phyloP scores from a whole-genome alignment of 2,113 vertebrate species.

The Telmatochromis sp. region DNA sequence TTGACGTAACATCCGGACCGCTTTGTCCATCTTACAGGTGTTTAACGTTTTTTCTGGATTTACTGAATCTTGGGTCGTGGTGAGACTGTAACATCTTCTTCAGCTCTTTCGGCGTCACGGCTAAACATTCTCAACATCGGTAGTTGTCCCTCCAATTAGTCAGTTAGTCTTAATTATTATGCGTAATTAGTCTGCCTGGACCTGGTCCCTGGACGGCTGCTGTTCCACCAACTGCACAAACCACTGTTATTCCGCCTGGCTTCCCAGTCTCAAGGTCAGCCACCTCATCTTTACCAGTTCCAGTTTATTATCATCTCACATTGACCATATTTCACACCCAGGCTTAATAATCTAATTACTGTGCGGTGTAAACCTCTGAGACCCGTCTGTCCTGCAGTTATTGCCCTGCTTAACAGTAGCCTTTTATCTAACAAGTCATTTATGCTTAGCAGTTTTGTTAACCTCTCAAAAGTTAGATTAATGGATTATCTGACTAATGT shows the following conservation, averaged over 20 bases:
- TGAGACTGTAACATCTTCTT: neutral
- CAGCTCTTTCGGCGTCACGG: accelerated
- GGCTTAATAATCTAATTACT: neutral
- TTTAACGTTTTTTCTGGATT: accelerated
- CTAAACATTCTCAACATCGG: accelerated
- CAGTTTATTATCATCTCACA: neutral
- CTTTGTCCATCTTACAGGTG: accelerated
- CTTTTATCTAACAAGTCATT: neutral
- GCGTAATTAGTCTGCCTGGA: accelerated
- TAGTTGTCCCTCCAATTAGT: neutral
- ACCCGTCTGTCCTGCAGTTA: accelerated
- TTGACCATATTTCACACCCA: neutral
- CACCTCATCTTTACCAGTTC: neutral
- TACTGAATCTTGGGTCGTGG: accelerated
- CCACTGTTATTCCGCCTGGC: accelerated
- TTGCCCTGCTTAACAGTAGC: neutral
- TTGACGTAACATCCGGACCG: accelerated
- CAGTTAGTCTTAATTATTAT: neutral
- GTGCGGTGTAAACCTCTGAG: accelerated
- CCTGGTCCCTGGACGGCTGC: accelerated
- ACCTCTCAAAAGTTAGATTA: accelerated
- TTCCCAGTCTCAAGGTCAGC: neutral
- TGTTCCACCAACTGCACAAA: neutral
- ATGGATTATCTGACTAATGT: accelerated
- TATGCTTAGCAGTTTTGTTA: neutral